Evolutionary conservation across 2,888 invertebrate species (phyloP), one percentile per base, ranked within the genome.

Genomic region (Sesamia inferens): DNA sequence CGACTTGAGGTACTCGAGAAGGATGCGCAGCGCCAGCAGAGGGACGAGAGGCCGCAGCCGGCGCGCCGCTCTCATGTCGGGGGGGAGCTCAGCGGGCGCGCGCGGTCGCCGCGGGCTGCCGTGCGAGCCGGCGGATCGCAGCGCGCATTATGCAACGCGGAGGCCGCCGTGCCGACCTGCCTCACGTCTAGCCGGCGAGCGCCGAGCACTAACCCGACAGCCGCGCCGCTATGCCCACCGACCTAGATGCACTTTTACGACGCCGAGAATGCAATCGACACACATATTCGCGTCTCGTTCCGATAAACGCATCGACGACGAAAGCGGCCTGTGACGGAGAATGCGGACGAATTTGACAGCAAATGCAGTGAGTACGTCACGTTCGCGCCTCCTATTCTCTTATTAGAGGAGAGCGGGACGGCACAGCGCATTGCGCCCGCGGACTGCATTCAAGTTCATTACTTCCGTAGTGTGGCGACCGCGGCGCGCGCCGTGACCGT

Each of bases 391-490:
- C 93, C 91, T 87, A 88, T 88, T 91, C 89, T 88, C 86, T 89
- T 90, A 88, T 88, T 90, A 92, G 91, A 91, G 82, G 82, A 91
- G 95, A 95, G 94, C 90, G 91, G 93, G 95, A 95, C 90, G 87
- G 93, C 87, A 88, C 91, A 91, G 92, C 89, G 92, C 92, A 91
- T 89, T 90, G 92, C 93, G 90, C 86, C 91, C 92, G 91, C 92
- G 91, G 90, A 93, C 93, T 94, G 95, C 94, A 95, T 95, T 96
- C 96, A 96, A 96, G 96, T 96, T 96, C 96, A 96, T 96, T 96
- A 96, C 96, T 96, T 96, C 95, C 96, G 96, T 95, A 94, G 93
- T 93, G 93, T 92, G 88, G 91, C 91, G 91, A 88, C 92, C 91
- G 92, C 91, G 89, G 91, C 89, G 92, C 91, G 91, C 91, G 90